Conservation (phyloP, 2,797 vertebrate genomes). For the Bucorvus abyssinicus region DNA sequence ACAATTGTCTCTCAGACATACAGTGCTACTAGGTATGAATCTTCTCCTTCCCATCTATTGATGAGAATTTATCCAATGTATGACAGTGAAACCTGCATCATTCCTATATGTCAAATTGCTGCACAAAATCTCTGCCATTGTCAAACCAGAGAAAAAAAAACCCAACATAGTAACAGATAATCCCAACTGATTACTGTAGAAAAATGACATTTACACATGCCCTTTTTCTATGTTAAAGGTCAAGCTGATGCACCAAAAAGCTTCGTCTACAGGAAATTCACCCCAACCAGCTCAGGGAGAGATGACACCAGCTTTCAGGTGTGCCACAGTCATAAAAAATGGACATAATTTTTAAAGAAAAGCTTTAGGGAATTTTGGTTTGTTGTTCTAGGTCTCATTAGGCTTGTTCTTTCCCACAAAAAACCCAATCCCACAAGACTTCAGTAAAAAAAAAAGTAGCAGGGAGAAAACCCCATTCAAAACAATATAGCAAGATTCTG, state of each 20-base stretch:
- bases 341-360: not conserved
- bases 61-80: accelerated
- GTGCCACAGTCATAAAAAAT: not conserved
- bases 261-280: not conserved
- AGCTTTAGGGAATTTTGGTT: not conserved
- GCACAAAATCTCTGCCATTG: not conserved
- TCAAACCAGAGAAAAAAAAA: not conserved
- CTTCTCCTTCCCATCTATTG: not conserved
- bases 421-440: not conserved
- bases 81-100: not conserved
- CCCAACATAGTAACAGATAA: not conserved
- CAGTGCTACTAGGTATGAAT: not conserved
- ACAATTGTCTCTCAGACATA: not conserved
- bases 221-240: conserved; percentile 32
- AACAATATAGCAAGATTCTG: not conserved
- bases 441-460: not conserved
- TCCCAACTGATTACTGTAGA: not conserved
- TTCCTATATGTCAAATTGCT: not conserved
- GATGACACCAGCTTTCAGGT: not conserved
- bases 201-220: conserved; percentile 23
- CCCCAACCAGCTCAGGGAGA: not conserved
- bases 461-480: not conserved
- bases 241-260: not conserved
- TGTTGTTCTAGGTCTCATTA: not conserved
- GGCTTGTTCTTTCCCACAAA: not conserved